Evolutionary conservation across 2,797 vertebrate genomes (phyloP), one percentile per base, ranked within the genome.

Genomic region (Acanthis flammea): DNA sequence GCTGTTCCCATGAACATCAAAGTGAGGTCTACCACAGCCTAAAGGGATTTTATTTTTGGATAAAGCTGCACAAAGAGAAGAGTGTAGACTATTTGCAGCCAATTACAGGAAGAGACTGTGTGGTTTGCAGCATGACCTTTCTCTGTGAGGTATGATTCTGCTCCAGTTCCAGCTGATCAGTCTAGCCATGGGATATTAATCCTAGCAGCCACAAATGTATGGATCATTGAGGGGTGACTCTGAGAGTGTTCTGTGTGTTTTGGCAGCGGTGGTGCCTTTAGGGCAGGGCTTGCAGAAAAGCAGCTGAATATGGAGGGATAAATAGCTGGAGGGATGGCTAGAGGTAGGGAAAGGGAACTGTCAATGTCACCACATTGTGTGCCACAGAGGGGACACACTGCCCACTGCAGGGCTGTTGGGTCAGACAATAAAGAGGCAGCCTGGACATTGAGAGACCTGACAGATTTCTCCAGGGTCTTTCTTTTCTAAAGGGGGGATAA

Each of bases 21-120:
- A 95, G 94, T 37, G 88, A 96, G 91, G 92, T 94, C 89, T 92
- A 86, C 96, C 82, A 1, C 89, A 96, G 89, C 58, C 89, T 78
- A 68, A 88, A 96, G 70, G 37, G 92, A 77, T 92, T 96, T 96
- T 96, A 96, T 97, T 97, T 97, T 96, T 91, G 95, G 95, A 88
- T 79, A 92, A 92, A 91, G 73, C 87, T 94, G 66, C 63, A 88
- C 94, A 97, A 94, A 96, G 47, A 70, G 33, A 90, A 81, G 58
- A 45, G 82, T 91, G 88, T 95, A 86, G 76, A 48, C 87, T 96
- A 91, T 91, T 94, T 95, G 48, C 72, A 88, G 92, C 44, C 87
- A 94, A 28, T 90, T 93, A 78, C 82, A 91, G 95, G 87, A 95
- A 86, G 41, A 88, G 60, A 8, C 44, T 60, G 31, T 30, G 37